Base-by-base conservation (phyloP, 1,140 invertebrate species). In the Helicoverpa armigera region DNA sequence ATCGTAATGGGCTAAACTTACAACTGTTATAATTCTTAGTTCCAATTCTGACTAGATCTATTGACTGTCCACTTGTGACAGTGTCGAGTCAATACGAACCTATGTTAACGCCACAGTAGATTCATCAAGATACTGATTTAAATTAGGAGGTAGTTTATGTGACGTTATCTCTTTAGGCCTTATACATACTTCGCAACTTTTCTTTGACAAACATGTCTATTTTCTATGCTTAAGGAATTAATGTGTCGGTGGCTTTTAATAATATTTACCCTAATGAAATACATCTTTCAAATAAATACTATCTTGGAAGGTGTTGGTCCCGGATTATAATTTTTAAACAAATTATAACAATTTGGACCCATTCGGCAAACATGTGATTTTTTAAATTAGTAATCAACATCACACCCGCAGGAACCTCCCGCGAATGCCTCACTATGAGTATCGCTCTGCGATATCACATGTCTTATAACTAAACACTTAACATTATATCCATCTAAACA, bases 311-410 rank as follows among this genome's bases (percentile, higher is more conserved):
- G 89, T 94, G 91, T 94, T 94, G 94, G 94, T 95, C 95, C 94
- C 94, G 88, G 88, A 89, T 94, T 94, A 95, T 95, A 95, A 95
- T 95, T 95, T 95, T 95, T 95, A 95, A 95, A 95, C 94, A 95
- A 95, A 95, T 95, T 95, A 95, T 94, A 95, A 92, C 88, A 91
- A 90, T 91, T 94, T 93, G 92, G 92, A 94, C 92, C 92, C 90
- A 89, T 93, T 90, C 94, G 94, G 94, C 94, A 94, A 94, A 91
- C 87, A 87, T 90, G 88, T 92, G 90, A 89, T 85, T 89, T 54
- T 89, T 91, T 88, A 90, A 90, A 91, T 90, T 86, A 91, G 87
- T 90, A 84, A 88, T 87, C 86, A 86, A 88, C 81, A 87, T 88
- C 82, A 89, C 90, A 94, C 82, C 85, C 92, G 89, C 90, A 89